phyloP scores from a whole-genome alignment of 2,797 vertebrate genomes.

The Phylloscopus collybita region DNA sequence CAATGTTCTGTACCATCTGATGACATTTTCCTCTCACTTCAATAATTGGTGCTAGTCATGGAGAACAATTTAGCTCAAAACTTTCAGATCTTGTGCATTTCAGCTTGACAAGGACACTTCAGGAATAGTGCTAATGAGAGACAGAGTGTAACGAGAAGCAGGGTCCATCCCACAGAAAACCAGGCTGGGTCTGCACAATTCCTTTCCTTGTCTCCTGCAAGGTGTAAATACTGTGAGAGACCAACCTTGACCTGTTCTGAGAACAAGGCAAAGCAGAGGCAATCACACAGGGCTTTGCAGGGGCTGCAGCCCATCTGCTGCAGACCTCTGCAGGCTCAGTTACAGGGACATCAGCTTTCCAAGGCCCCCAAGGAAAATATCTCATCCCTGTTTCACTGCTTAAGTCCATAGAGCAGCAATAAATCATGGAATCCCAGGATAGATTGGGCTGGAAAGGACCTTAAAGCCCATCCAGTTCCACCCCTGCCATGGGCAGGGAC shows the following conservation, averaged over 20 bases:
- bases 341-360: not conserved
- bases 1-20: not conserved
- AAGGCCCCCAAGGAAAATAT: not conserved
- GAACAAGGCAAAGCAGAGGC: not conserved
- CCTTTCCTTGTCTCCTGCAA: not conserved
- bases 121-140: not conserved
- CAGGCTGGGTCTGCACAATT: not conserved
- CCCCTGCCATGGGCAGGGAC: not conserved
- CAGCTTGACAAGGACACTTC: not conserved
- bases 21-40: not conserved
- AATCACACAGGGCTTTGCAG: not conserved
- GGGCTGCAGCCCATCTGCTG: not conserved
- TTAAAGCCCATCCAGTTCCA: not conserved
- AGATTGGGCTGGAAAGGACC: not conserved
- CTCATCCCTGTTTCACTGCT: not conserved
- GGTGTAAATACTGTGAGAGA: not conserved
- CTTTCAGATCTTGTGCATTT: not conserved
- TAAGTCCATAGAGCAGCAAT: not conserved
- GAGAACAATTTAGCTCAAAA: not conserved
- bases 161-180: not conserved
- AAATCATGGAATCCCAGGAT: not conserved
- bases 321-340: not conserved
- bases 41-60: not conserved
- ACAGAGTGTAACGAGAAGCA: rapidly evolving
- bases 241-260: rapidly evolving